These are phyloP conservation scores for Petaurus breviceps DNA, from an alignment of 2,113 vertebrate genomes.

Conservation along the genomic window DNA sequence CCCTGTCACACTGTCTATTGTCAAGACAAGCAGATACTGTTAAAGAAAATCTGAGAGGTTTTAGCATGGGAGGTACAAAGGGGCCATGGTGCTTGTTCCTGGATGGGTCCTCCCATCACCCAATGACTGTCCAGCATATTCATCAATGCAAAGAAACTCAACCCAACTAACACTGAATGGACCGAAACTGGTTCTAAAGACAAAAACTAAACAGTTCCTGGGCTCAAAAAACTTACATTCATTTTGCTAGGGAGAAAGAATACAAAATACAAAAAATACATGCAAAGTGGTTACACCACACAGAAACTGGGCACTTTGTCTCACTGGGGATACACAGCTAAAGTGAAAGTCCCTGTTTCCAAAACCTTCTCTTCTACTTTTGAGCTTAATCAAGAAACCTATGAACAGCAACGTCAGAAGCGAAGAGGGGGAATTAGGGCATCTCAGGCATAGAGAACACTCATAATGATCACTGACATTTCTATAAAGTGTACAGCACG, in stretches of 20 bases:
- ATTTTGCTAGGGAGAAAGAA: background rate
- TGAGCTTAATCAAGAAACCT: background rate
- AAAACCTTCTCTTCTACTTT: background rate
- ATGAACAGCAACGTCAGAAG: background rate
- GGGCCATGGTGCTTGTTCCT: background rate
- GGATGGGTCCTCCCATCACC: background rate
- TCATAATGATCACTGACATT: background rate
- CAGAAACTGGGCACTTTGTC: background rate
- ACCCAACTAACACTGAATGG: background rate
- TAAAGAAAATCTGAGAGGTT: conserved; percentile 41
- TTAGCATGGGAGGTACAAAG: conserved; percentile 30
- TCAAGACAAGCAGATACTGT: conserved; percentile 23
- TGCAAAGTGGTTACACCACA: too few species aligned
- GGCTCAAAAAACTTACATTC: background rate
- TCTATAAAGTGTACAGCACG: background rate
- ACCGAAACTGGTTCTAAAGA: background rate
- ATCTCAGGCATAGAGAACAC: background rate
- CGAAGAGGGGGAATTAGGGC: background rate
- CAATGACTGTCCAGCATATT: background rate
- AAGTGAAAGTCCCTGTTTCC: background rate
- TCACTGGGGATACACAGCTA: background rate
- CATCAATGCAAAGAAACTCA: background rate
- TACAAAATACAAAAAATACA: background rate
- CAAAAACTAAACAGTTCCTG: background rate
- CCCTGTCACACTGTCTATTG: conserved; percentile 57